Evolutionary conservation across 2,888 invertebrate genomes (phyloP).

Genomic region (Atrina japonica): DNA sequence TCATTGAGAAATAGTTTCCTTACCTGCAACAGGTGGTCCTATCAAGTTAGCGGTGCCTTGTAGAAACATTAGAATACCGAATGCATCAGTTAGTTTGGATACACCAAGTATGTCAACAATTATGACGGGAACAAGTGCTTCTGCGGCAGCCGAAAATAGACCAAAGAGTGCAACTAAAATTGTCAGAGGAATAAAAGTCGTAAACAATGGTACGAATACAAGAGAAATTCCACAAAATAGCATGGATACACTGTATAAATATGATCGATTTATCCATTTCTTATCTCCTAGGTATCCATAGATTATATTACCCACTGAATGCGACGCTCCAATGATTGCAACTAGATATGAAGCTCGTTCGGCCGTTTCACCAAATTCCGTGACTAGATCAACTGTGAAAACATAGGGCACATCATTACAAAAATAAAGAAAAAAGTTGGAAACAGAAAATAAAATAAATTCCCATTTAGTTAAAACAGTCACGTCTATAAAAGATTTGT

Average conservation of each 20-base stretch:
- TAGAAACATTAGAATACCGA: slow-evolving; percentile 91
- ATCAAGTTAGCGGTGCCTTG: slow-evolving; percentile 94
- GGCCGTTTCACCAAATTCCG: slow-evolving; percentile 82
- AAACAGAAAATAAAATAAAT: slow-evolving; percentile 74
- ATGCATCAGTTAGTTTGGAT: slow-evolving; percentile 93
- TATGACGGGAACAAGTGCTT: slow-evolving; percentile 84
- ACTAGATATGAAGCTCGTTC: slow-evolving; percentile 85
- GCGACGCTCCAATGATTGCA: slow-evolving; percentile 88
- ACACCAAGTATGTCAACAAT: slow-evolving; percentile 87
- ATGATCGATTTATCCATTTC: slow-evolving; percentile 88
- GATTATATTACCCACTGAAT: slow-evolving; percentile 87
- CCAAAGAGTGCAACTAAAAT: slow-evolving; percentile 84
- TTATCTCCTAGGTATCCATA: slow-evolving; percentile 95
- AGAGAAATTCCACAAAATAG: slow-evolving; percentile 79
- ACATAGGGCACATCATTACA: slow-evolving; percentile 96
- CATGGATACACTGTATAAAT: slow-evolving; percentile 90
- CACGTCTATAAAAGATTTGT: slow-evolving; percentile 35
- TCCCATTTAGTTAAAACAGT: slow-evolving; percentile 47
- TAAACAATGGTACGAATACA: slow-evolving; percentile 62
- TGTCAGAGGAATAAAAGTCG: slow-evolving; percentile 53
- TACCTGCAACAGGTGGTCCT: slow-evolving; percentile 94
- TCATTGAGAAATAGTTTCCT: neutral
- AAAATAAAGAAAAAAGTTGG: slow-evolving; percentile 92
- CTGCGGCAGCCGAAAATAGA: slow-evolving; percentile 94
- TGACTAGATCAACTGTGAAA: slow-evolving; percentile 90